Conservation (phyloP, 30 jellyfish, hydroid and myxozoan species). For the Calvadosia cruxmelitensis region DNA sequence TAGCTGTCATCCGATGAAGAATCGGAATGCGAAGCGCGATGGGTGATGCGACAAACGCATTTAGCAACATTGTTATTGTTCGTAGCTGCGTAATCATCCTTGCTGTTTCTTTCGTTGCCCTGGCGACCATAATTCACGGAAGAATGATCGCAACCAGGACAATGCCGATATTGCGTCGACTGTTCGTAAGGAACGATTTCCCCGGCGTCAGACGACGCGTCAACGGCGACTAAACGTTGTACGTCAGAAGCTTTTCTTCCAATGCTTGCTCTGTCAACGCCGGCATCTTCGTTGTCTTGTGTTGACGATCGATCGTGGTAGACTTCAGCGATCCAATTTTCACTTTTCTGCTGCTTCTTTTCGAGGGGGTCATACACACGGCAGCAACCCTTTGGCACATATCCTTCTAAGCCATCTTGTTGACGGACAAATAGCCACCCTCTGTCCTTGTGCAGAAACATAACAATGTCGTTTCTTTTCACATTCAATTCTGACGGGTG, state of each 20-base stretch:
- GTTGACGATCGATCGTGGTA: not conserved
- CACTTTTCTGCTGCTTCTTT: not conserved
- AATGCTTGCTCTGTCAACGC: not conserved
- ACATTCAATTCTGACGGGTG: constrained; percentile 29
- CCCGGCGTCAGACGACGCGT: not conserved
- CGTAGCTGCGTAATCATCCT: not conserved
- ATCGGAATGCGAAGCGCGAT: not conserved
- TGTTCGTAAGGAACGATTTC: not conserved
- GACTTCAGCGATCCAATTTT: not conserved
- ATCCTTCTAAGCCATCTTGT: constrained; percentile 50
- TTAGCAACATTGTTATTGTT: not conserved
- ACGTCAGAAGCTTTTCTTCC: not conserved
- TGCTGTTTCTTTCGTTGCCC: not conserved
- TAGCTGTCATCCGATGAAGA: not conserved
- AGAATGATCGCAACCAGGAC: not conserved
- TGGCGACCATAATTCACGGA: not conserved
- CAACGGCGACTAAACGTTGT: no score
- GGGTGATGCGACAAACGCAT: not conserved
- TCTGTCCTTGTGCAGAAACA: constrained; percentile 54
- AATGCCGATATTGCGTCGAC: not conserved
- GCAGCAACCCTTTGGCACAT: constrained; percentile 54
- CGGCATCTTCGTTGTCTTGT: not conserved
- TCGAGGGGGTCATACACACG: constrained; percentile 8
- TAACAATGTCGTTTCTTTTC: constrained; percentile 40
- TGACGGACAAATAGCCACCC: constrained; percentile 73